Evolutionary conservation across 1,140 invertebrate genomes (phyloP), one percentile per base, ranked within the genome.

Genomic region (Pararge aegeria): DNA sequence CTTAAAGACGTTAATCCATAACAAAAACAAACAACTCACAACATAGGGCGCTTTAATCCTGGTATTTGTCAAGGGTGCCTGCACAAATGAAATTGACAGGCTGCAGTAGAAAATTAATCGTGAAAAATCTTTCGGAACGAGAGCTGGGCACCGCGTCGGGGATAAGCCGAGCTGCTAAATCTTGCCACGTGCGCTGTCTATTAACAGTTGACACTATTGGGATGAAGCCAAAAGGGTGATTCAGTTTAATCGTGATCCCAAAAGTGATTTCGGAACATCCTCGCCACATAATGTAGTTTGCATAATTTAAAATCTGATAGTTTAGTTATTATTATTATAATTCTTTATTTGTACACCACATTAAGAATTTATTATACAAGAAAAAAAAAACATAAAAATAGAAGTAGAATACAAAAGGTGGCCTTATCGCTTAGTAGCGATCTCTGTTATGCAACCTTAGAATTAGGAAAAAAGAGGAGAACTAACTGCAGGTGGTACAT

Each of bases 171-270:
- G 61, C 63, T 64, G 54, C 57, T 84, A 84, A 85, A 79, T 74
- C 78, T 71, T 50, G 77, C 61, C 84, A 85, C 84, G 84, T 83
- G 83, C 77, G 61, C 65, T 75, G 78, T 87, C 84, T 83, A 81
- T 87, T 83, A 83, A 75, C 76, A 73, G 80, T 79, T 84, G 82
- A 81, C 80, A 84, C 73, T 80, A 75, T 82, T 84, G 82, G 77
- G 79, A 56, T 66, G 42, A 58, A 70, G 83, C 80, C 81, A 84
- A 81, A 52, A 74, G 73, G 70, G 79, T 78, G 80, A 82, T 73
- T 71, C 73, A 80, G 70, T 51, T 52, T 46, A 44, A 42, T 15
- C 30, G n/a, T 10, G 30, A 12, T 34, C n/a, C n/a, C 29, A 7
- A 30, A 30, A 30, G 10, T 30, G 29, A 30, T 7, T 30, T 30